phyloP scores from a whole-genome alignment of 2,113 vertebrate genomes.

The Leuciscus idus region DNA sequence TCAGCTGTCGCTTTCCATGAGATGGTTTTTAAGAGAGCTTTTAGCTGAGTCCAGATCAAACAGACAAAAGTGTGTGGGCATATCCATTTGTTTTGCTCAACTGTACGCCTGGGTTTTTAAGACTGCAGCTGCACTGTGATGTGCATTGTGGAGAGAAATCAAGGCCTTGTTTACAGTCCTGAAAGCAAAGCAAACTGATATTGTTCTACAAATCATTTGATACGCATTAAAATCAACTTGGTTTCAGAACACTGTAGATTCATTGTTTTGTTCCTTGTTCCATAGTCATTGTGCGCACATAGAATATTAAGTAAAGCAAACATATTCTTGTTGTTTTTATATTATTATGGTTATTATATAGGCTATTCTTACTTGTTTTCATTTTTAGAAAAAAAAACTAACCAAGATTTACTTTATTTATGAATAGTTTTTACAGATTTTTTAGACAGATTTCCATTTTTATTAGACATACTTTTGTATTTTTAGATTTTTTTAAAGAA shows the following conservation, averaged over 20 bases:
- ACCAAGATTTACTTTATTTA: background rate
- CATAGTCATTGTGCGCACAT: background rate
- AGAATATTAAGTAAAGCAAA: background rate
- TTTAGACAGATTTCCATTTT: too few relatives aligned
- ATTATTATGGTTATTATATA: background rate
- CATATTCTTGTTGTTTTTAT: background rate
- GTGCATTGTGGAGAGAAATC: background rate
- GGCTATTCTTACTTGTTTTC: background rate
- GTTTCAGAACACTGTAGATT: background rate
- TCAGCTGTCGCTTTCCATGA: slow-evolving; percentile 62
- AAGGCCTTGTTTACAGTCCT: slow-evolving; percentile 11
- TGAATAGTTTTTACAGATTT: background rate
- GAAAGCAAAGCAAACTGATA: slow-evolving; percentile 3
- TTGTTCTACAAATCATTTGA: background rate
- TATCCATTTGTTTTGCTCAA: slow-evolving; percentile 30
- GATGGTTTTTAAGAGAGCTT: slow-evolving; percentile 15
- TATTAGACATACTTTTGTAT: too few relatives aligned
- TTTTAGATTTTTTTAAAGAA: background rate
- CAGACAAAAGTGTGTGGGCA: background rate
- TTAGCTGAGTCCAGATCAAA: slow-evolving; percentile 24
- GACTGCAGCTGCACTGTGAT: background rate
- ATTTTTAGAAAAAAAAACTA: background rate
- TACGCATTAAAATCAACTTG: background rate
- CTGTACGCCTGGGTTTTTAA: slow-evolving; percentile 16
- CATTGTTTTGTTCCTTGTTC: background rate